Percentiles rank a stretch among this genome's conserved stretches.
Evolutionary conservation across 2,113 vertebrate species (phyloP).

Genomic region (Euleptes europaea): DNA sequence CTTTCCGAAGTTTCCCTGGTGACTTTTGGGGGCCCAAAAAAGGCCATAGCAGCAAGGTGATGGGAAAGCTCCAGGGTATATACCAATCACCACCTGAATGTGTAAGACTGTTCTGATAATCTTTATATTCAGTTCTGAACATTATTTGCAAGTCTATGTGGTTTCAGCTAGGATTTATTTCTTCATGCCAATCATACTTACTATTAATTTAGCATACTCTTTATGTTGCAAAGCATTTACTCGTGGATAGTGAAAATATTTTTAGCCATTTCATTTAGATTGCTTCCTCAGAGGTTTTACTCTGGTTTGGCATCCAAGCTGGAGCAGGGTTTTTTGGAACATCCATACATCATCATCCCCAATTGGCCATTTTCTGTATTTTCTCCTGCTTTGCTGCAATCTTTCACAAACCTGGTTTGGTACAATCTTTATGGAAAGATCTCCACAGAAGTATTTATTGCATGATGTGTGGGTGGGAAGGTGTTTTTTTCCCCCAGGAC

Average conservation of each 20-base stretch:
- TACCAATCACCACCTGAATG: neutral
- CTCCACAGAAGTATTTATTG: no score
- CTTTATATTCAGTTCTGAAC: neutral
- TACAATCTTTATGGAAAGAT: no score
- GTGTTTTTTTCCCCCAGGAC: no score
- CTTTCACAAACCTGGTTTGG: no score
- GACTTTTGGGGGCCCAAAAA: neutral
- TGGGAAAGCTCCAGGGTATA: neutral
- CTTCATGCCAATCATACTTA: neutral
- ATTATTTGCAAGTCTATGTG: neutral
- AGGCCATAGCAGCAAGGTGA: neutral
- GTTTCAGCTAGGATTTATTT: neutral
- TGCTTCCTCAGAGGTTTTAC: neutral
- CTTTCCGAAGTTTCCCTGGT: neutral
- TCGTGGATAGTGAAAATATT: neutral
- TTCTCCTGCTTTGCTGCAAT: no score
- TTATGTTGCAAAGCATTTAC: neutral
- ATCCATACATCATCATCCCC: no score
- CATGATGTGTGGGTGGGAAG: no score
- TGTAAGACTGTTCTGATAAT: neutral
- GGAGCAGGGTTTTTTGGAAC: no score
- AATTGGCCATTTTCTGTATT: no score
- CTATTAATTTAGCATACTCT: neutral
- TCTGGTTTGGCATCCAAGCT: no score
- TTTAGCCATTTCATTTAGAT: neutral